phyloP scores from a whole-genome alignment of 2,888 invertebrate genomes.

The Leptopilina syphax region DNA sequence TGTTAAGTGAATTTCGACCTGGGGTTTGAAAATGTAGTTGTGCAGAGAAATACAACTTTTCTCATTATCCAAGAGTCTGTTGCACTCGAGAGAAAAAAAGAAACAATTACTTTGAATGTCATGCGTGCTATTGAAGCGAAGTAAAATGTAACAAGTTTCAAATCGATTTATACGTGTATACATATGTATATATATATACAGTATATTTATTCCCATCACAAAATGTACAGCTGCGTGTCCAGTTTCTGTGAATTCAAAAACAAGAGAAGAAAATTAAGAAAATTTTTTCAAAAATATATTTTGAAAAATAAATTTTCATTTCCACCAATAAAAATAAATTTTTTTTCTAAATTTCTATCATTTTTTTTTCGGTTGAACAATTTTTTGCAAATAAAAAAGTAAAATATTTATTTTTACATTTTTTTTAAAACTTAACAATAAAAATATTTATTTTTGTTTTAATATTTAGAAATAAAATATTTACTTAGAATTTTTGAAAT shows the following conservation, averaged over 20 bases:
- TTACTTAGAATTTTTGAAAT: too few species aligned
- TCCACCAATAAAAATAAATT: too few species aligned
- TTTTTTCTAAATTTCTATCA: too few species aligned
- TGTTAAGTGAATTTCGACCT: neutral
- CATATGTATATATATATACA: too few species aligned
- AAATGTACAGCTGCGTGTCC: conserved; percentile 7
- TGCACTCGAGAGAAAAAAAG: conserved; percentile 18
- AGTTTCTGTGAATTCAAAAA: neutral
- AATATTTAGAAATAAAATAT: too few species aligned
- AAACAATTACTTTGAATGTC: conserved; percentile 17
- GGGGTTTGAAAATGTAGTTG: neutral
- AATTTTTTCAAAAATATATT: neutral
- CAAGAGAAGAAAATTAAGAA: neutral
- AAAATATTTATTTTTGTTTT: too few species aligned
- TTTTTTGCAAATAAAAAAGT: too few species aligned
- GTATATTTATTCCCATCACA: neutral
- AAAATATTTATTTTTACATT: too few species aligned
- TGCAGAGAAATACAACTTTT: neutral
- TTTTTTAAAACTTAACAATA: too few species aligned
- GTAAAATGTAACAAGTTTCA: conserved; percentile 29
- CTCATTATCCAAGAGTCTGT: conserved; percentile 25
- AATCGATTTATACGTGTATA: conserved; percentile 11
- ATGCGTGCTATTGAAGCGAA: conserved; percentile 23
- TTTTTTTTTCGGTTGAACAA: too few species aligned
- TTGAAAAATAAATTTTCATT: too few species aligned